phyloP scores from a whole-genome alignment of 2,797 vertebrate genomes.

The Chrosomus eos region DNA sequence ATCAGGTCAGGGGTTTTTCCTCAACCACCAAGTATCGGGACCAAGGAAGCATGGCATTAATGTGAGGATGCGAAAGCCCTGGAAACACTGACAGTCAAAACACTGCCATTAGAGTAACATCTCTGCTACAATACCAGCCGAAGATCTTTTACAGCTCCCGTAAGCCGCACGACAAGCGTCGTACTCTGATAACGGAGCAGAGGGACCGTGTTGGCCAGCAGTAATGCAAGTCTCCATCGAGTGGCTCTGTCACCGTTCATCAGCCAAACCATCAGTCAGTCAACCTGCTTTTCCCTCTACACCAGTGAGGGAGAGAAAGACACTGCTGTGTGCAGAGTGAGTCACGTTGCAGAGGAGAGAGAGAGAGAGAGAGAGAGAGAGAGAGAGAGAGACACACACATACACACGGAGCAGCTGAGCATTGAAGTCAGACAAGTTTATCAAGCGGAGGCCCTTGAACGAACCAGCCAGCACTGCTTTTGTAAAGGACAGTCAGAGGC shows the following conservation, averaged over 20 bases:
- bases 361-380: background rate
- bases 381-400: constrained; percentile 12
- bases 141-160: constrained; percentile 31
- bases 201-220: constrained; percentile 35
- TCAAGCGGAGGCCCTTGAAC: constrained; percentile 58
- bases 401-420: constrained; percentile 38
- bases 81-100: background rate
- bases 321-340: constrained; percentile 47
- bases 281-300: constrained; percentile 54
- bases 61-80: background rate
- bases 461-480: constrained; percentile 51
- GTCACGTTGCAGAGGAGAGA: constrained; percentile 51
- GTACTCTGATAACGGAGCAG: constrained; percentile 27
- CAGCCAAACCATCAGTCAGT: constrained; percentile 57
- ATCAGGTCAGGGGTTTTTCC: too few species aligned
- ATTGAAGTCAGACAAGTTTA: constrained; percentile 62
- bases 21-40: too few species aligned
- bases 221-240: constrained; percentile 44
- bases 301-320: constrained; percentile 46
- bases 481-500: constrained; percentile 55
- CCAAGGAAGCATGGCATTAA: background rate
- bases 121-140: background rate
- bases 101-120: background rate
- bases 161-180: constrained; percentile 21
- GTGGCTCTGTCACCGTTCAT: constrained; percentile 55